Evolutionary conservation across 2,113 vertebrate species (phyloP).

Genomic region (Dipodomys merriami): DNA sequence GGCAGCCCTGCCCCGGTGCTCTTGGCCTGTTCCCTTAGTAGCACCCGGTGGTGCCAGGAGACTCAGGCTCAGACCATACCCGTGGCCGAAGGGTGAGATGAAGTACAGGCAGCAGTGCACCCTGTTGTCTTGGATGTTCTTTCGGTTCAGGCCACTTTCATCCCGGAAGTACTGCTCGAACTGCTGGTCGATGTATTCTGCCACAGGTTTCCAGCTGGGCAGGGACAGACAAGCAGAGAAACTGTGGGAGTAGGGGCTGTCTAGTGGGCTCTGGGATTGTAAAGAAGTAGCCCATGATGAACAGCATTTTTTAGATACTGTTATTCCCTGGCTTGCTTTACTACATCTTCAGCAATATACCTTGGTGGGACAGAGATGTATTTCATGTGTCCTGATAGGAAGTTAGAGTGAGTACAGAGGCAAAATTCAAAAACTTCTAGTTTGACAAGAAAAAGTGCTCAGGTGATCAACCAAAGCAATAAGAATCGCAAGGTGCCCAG

Average conservation of each 20-base stretch:
- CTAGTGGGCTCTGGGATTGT: slow-evolving; percentile 16
- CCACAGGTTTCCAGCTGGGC: slow-evolving; percentile 96
- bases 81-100: slow-evolving; percentile 97
- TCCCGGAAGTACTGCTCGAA: slow-evolving; percentile 99
- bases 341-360: not conserved
- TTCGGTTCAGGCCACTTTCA: slow-evolving; percentile 97
- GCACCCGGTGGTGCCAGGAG: slow-evolving; percentile 49
- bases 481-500: not conserved
- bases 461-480: not conserved
- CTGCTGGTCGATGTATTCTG: slow-evolving; percentile 98
- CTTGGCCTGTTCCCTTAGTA: slow-evolving; percentile 67
- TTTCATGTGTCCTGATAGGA: slow-evolving; percentile 23
- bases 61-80: slow-evolving; percentile 86
- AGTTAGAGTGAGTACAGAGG: not conserved
- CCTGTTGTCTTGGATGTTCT: slow-evolving; percentile 98
- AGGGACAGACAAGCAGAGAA: slow-evolving; percentile 73
- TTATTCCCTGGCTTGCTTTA: not conserved
- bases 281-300: not conserved
- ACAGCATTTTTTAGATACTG: not conserved
- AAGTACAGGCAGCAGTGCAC: slow-evolving; percentile 99
- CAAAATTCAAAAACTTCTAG: slow-evolving; percentile 8
- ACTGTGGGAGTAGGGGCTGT: slow-evolving; percentile 26
- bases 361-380: not conserved
- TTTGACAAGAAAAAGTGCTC: not conserved
- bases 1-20: slow-evolving; percentile 69